These are phyloP conservation scores for Bujurquina vittata DNA, from an alignment of 2,113 vertebrate species.

Conservation along the genomic window DNA sequence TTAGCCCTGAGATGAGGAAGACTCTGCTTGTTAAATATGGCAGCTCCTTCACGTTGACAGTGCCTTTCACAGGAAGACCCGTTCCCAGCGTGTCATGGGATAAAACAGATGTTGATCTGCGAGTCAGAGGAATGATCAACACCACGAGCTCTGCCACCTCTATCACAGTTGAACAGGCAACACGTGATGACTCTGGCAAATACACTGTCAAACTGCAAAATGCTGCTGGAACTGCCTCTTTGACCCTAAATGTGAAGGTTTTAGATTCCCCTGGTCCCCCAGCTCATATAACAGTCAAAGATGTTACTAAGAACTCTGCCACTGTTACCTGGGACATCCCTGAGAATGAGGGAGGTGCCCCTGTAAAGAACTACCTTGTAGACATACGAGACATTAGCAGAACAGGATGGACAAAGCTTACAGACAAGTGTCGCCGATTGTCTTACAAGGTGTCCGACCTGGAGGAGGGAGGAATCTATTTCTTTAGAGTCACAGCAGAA, in stretches of 20 bases:
- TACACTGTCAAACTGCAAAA: conserved; percentile 93
- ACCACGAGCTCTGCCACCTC: conserved; percentile 86
- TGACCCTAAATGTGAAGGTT: conserved; percentile 92
- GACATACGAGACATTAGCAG: conserved; percentile 96
- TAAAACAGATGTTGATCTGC: conserved; percentile 92
- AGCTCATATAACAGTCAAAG: conserved; percentile 83
- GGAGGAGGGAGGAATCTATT: conserved; percentile 94
- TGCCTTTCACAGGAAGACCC: conserved; percentile 94
- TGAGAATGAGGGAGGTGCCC: conserved; percentile 94
- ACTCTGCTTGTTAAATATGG: conserved; percentile 92
- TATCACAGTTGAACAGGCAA: conserved; percentile 87
- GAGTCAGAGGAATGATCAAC: conserved; percentile 88
- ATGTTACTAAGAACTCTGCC: conserved; percentile 91
- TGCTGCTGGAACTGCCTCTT: conserved; percentile 84
- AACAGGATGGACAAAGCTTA: conserved; percentile 93
- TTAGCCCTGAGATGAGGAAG: conserved; percentile 94
- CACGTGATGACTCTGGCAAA: conserved; percentile 94
- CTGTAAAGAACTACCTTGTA: conserved; percentile 92
- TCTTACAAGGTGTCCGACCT: conserved; percentile 90
- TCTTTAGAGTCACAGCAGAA: conserved; percentile 93
- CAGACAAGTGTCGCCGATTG: conserved; percentile 89
- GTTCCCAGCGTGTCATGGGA: conserved; percentile 91
- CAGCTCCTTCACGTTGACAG: conserved; percentile 90
- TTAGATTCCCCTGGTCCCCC: conserved; percentile 96
- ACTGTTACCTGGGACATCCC: conserved; percentile 94